Evolutionary conservation across 64 coral and sea anemone species (phyloP), one percentile per base, ranked within the genome.

Genomic region (Montipora capricornis): DNA sequence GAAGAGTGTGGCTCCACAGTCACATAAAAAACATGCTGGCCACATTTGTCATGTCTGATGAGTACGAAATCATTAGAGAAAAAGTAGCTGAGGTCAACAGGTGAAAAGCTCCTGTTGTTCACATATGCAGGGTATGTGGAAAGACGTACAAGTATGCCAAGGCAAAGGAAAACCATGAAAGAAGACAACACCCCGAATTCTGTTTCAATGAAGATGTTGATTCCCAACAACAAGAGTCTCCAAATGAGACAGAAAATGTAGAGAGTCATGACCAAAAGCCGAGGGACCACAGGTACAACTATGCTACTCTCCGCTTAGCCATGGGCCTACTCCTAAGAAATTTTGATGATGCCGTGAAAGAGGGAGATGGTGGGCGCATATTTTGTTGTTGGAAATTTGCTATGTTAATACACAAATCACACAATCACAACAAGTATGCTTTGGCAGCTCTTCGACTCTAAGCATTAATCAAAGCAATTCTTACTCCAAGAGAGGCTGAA

Each of bases 321-420:
- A 37, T 96, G 48, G 90, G 95, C 10, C 10, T 89, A 5, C 57
- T 96, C 2, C 7, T 89, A 0, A 77, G 55, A 44, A 92, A 96
- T 24, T 96, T 92, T 83, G 90, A 96, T 68, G 95, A 96, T 84
- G 77, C 84, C 37, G 78, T 92, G 1, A 91, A 89, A 44, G 84
- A 95, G 16, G 94, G 94, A 0, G 94, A 92, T 73, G 94, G 94
- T 8, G 51, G 53, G 3, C 5, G 89, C 7, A 82, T 92, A 3
- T 17, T 92, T 6, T 9, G 90, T 4, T 95, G 88, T 44, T 95
- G 93, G 93, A 95, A 95, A 44, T 87, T 95, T 87, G 73, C 81
- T 44, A 45, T 95, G 81, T 24, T 95, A 19, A 91, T 91, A 22
- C 88, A 77, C 20, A 77, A 46, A 69, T 73, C 74, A 0, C 58